phyloP scores from a whole-genome alignment of 2,888 invertebrate genomes.

The Caenorhabditis plicata region DNA sequence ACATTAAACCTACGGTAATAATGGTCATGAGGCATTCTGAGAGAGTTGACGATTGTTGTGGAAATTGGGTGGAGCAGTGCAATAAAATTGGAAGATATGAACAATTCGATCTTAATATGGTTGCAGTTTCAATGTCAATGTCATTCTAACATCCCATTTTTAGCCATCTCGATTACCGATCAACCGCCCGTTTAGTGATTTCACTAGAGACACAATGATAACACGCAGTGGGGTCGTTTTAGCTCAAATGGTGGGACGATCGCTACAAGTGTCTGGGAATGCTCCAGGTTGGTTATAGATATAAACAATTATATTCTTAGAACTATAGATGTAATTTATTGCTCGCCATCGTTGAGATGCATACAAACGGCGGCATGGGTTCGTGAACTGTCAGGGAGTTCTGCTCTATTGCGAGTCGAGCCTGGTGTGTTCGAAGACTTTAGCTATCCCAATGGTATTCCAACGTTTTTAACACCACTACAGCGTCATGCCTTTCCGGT shows the following conservation, averaged over 20 bases:
- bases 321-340: slow-evolving; percentile 52
- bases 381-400: slow-evolving; percentile 20
- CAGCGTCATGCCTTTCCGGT: slow-evolving; percentile 32
- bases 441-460: slow-evolving; percentile 34
- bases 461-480: slow-evolving; percentile 20
- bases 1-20: slow-evolving; percentile 17
- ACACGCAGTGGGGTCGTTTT: slow-evolving; percentile 46
- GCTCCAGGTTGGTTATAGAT: slow-evolving; percentile 30
- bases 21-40: slow-evolving; percentile 50
- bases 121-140: not conserved
- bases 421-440: slow-evolving; percentile 54
- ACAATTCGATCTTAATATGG: slow-evolving; percentile 40
- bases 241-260: slow-evolving; percentile 50
- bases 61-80: slow-evolving; percentile 33
- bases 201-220: slow-evolving; percentile 43
- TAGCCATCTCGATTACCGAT: slow-evolving; percentile 38
- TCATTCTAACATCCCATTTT: not conserved
- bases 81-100: slow-evolving; percentile 25
- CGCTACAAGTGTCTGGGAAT: slow-evolving; percentile 25
- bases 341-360: slow-evolving; percentile 54
- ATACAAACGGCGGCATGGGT: slow-evolving; percentile 51
- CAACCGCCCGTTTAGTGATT: slow-evolving; percentile 38
- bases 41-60: slow-evolving; percentile 41
- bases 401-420: slow-evolving; percentile 41
- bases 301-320: not conserved